Evolutionary conservation across 2,888 invertebrate species (phyloP), one percentile per base, ranked within the genome.

Genomic region (Cylindroiulus punctatus): DNA sequence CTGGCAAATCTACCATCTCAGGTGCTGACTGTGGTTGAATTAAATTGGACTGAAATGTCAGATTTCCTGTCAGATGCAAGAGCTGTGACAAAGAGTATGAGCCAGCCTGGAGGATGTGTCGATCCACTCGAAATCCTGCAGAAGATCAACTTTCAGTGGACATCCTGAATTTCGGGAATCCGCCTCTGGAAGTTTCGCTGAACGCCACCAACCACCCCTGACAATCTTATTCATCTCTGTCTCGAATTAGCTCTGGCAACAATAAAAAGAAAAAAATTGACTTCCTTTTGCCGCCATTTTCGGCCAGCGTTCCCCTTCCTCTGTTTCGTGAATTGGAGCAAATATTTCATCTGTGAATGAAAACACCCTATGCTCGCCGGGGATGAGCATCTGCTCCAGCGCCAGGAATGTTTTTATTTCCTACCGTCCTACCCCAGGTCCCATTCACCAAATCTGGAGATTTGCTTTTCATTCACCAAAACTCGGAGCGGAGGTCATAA

Each of bases 141-240:
- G 57, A 57, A 57, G 57, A 57, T 57, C 57, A 57, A 57, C 57
- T 57, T 57, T 57, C 57, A 57, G n/a, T 57, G 57, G 57, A 57
- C 57, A 57, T 57, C 57, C 57, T 57, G 57, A 57, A 57, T 57
- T 57, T 57, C 22, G n/a, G 57, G 57, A 57, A 57, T 57, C 8
- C 57, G 57, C 14, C n/a, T 4, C n/a, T 22, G 19, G 14, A 57
- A 57, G 2, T 57, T 57, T 22, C 57, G n/a, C 22, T 57, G 57
- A 8, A 57, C 19, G 14, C 57, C 57, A n/a, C n/a, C n/a, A n/a
- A 57, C 57, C 57, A 2, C 57, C 57, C 57, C n/a, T n/a, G 57
- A 57, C 57, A 57, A 57, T 57, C 57, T 19, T 22, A 57, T 57
- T 57, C 57, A 57, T 57, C 57, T 57, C 8, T 57, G 57, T 57